phyloP scores from a whole-genome alignment of 1,140 invertebrate genomes.

The Rhynchophorus ferrugineus region DNA sequence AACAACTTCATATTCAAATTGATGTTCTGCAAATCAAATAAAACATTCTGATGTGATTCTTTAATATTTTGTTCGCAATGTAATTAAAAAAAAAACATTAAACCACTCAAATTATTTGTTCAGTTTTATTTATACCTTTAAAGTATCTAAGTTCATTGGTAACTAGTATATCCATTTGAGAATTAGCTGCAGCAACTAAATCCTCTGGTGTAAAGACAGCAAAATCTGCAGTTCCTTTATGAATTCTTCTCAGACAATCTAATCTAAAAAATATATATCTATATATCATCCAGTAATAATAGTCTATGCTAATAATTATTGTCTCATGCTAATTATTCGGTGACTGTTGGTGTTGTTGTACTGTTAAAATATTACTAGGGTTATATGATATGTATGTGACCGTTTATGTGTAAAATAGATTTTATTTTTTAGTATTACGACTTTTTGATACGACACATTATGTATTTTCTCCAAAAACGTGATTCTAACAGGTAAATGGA shows the following conservation, averaged over 20 bases:
- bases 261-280: too few relatives aligned
- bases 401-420: neutral
- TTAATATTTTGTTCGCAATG: too few relatives aligned
- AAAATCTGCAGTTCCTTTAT: conserved; percentile 68
- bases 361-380: conserved; percentile 22
- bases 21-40: conserved; percentile 44
- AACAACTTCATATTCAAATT: conserved; percentile 58
- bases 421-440: neutral
- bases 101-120: neutral
- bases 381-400: neutral
- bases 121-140: conserved; percentile 25
- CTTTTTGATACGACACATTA: neutral
- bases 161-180: conserved; percentile 55
- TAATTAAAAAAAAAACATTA: conserved; percentile 15
- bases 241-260: conserved; percentile 67
- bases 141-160: conserved; percentile 58
- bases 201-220: conserved; percentile 76
- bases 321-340: too few relatives aligned
- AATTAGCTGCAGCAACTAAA: conserved; percentile 62
- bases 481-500: too few relatives aligned
- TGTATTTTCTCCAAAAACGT: too few relatives aligned
- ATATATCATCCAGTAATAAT: too few relatives aligned
- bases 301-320: too few relatives aligned
- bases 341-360: too few relatives aligned
- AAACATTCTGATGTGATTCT: too few relatives aligned